Percentiles rank a stretch among this genome's conserved stretches.
Conservation (phyloP, 2,113 vertebrate genomes). For the Ctenodactylus gundi region DNA sequence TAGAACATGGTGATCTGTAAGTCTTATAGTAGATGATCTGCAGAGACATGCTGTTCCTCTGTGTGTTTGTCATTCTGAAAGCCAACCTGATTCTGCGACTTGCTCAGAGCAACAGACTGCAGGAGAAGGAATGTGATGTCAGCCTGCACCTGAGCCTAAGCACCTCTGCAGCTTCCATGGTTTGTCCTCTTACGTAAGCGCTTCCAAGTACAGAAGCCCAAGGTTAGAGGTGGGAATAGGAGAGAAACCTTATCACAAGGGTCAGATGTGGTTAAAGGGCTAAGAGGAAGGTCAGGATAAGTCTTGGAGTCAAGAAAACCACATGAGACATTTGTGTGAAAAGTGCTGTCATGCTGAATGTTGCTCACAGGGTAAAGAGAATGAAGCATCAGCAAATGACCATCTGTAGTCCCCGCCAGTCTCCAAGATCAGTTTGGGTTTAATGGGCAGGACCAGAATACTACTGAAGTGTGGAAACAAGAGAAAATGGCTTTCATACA, state of each 20-base stretch:
- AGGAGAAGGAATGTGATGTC: background rate
- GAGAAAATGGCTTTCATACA: background rate
- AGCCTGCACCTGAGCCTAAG: background rate
- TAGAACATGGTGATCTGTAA: background rate
- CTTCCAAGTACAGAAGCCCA: background rate
- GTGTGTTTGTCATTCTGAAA: no score
- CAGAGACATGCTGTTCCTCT: background rate
- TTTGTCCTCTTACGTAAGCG: background rate
- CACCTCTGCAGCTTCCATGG: background rate
- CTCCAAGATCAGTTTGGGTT: background rate
- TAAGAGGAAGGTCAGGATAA: background rate
- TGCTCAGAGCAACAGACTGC: background rate
- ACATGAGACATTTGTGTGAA: background rate
- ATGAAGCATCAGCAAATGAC: background rate
- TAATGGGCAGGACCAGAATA: background rate
- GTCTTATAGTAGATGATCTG: background rate
- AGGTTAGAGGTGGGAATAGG: background rate
- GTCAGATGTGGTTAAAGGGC: background rate
- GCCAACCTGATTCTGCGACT: background rate
- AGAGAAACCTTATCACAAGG: background rate
- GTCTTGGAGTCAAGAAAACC: background rate
- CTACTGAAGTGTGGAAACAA: background rate
- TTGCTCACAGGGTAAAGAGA: background rate
- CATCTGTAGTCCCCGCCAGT: background rate
- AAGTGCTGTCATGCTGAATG: background rate